Percentiles rank a stretch among this genome's conserved stretches.
These are phyloP conservation scores for Thunnus maccoyii DNA, from an alignment of 2,113 vertebrate species.

Conservation along the genomic window DNA sequence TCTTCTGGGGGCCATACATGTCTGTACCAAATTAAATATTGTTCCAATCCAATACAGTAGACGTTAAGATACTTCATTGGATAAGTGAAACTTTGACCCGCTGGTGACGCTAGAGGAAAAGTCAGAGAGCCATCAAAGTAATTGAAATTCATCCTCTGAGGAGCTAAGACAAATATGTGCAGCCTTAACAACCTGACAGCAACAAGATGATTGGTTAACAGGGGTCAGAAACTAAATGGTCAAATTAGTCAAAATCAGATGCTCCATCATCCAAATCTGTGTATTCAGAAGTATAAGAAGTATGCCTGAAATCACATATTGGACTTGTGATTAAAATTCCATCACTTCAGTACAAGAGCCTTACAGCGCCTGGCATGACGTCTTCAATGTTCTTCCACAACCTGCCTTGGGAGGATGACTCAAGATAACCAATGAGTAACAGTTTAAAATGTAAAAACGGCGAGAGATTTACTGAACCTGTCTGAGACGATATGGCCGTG, in stretches of 20 bases:
- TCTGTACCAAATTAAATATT: too few relatives aligned
- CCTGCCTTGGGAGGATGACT: constrained; percentile 42
- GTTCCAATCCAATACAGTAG: too few relatives aligned
- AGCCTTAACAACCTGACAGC: neutral
- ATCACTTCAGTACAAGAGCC: constrained; percentile 16
- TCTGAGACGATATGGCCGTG: constrained; percentile 61
- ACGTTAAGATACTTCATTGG: too few relatives aligned
- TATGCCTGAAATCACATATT: constrained; percentile 6
- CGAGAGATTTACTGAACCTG: constrained; percentile 75
- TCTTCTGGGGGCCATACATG: too few relatives aligned
- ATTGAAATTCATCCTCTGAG: too few relatives aligned
- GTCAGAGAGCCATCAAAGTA: too few relatives aligned
- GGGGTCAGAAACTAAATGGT: neutral
- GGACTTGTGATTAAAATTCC: constrained; percentile 40
- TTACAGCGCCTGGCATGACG: neutral
- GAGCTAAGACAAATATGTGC: neutral
- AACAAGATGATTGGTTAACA: neutral
- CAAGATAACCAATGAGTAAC: constrained; percentile 66
- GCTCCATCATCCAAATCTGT: neutral
- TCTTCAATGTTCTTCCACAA: constrained; percentile 40
- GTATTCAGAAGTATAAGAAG: neutral
- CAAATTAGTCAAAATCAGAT: neutral
- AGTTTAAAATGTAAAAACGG: constrained; percentile 77
- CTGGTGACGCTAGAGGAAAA: too few relatives aligned
- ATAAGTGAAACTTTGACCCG: too few relatives aligned